Evolutionary conservation across 2,113 vertebrate genomes (phyloP).

Genomic region (Picathartes gymnocephalus): DNA sequence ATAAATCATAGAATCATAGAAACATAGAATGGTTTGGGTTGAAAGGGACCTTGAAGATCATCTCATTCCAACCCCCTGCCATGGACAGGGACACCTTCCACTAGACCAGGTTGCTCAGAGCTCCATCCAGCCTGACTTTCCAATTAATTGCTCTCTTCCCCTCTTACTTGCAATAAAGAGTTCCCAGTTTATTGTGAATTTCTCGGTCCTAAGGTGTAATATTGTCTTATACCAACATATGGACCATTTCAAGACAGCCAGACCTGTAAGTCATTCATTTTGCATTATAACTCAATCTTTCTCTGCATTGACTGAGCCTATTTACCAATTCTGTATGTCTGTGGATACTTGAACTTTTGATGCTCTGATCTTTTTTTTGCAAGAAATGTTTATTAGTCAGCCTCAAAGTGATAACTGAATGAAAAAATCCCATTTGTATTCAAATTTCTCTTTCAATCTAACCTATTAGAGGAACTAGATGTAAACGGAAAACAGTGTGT

Average conservation of each 20-base stretch:
- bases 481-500: background rate
- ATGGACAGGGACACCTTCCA: background rate
- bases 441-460: background rate
- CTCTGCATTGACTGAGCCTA: background rate
- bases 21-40: background rate
- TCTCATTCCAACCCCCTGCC: background rate
- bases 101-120: background rate
- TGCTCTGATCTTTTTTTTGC: background rate
- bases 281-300: background rate
- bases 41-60: background rate
- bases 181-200: background rate
- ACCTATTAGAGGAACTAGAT: background rate
- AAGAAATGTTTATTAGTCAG: background rate
- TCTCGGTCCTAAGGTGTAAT: background rate
- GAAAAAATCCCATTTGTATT: background rate
- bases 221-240: background rate
- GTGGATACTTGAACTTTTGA: background rate
- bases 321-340: background rate
- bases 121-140: background rate
- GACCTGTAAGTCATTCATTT: background rate
- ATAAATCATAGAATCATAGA: background rate
- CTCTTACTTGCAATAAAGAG: background rate
- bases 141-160: background rate
- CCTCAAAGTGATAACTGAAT: background rate
- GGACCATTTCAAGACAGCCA: background rate